Evolutionary conservation across 1,140 invertebrate genomes (phyloP).

Genomic region (Polyergus mexicanus): DNA sequence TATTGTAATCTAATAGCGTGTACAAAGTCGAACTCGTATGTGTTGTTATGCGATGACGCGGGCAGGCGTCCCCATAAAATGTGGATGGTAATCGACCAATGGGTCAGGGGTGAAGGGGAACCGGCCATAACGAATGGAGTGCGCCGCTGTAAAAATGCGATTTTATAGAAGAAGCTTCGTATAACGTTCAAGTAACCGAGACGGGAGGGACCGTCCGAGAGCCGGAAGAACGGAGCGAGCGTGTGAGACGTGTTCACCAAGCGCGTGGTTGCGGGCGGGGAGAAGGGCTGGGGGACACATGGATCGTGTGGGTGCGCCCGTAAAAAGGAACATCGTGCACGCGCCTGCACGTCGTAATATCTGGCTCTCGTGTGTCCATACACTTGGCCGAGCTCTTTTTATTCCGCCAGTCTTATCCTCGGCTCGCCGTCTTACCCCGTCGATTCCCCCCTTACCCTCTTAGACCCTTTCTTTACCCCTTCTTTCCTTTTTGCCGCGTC

Average conservation of each 20-base stretch:
- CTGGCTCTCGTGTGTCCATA: slow-evolving; percentile 70
- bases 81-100: slow-evolving; percentile 73
- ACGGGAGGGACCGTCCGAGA: slow-evolving; percentile 70
- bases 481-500: slow-evolving; percentile 38
- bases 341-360: slow-evolving; percentile 76
- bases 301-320: slow-evolving; percentile 71
- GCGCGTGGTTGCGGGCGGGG: not conserved
- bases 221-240: slow-evolving; percentile 22
- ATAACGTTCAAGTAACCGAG: slow-evolving; percentile 75
- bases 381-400: slow-evolving; percentile 66
- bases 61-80: slow-evolving; percentile 71
- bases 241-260: not conserved
- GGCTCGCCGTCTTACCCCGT: not conserved
- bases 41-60: slow-evolving; percentile 54
- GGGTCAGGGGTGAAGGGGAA: not conserved
- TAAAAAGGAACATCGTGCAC: slow-evolving; percentile 81
- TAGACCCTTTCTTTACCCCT: not conserved
- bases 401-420: slow-evolving; percentile 46
- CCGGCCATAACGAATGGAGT: slow-evolving; percentile 78
- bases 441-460: slow-evolving; percentile 1
- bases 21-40: slow-evolving; percentile 9
- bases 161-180: slow-evolving; percentile 80
- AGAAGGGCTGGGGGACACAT: slow-evolving; percentile 4
- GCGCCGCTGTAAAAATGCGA: slow-evolving; percentile 80
- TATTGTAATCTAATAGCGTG: not conserved